Percentiles rank a stretch among this genome's conserved stretches.
Conservation (phyloP, 1,140 invertebrate species). For the Nymphalis io region DNA sequence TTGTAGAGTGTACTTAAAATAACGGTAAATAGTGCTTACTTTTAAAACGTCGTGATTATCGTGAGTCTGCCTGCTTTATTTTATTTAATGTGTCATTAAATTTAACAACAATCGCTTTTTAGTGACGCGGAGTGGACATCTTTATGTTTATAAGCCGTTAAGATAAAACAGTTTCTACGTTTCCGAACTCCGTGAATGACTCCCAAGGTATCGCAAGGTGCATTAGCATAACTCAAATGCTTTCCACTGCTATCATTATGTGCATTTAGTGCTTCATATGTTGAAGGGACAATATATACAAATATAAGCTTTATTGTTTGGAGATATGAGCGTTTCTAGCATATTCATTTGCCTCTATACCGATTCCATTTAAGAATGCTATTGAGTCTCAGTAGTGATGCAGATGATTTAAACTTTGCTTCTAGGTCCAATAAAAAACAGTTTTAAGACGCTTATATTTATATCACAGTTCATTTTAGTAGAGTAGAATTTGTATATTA, state of each 20-base stretch:
- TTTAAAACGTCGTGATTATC: slow-evolving; percentile 28
- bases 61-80: slow-evolving; percentile 37
- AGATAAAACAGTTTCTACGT: slow-evolving; percentile 59
- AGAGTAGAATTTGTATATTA: too few species aligned
- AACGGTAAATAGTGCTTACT: slow-evolving; percentile 27
- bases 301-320: slow-evolving; percentile 17
- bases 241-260: slow-evolving; percentile 45
- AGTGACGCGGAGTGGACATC: slow-evolving; percentile 69
- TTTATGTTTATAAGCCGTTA: slow-evolving; percentile 73
- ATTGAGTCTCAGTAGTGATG: neutral
- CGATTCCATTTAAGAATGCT: slow-evolving; percentile 3
- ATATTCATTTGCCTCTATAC: neutral
- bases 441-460: neutral
- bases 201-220: slow-evolving; percentile 49
- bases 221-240: slow-evolving; percentile 73
- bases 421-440: neutral
- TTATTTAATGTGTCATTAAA: slow-evolving; percentile 71
- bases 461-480: too few species aligned
- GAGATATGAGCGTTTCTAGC: slow-evolving; percentile 12
- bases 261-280: slow-evolving; percentile 34
- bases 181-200: slow-evolving; percentile 40
- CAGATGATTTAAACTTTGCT: neutral
- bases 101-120: slow-evolving; percentile 78
- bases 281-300: slow-evolving; percentile 16
- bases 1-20: slow-evolving; percentile 16